A percentile compares a stretch with the other conserved stretches of the same genome.
These are phyloP conservation scores for Pollenia angustigena DNA, from an alignment of 2,888 invertebrate species.

Conservation along the genomic window DNA sequence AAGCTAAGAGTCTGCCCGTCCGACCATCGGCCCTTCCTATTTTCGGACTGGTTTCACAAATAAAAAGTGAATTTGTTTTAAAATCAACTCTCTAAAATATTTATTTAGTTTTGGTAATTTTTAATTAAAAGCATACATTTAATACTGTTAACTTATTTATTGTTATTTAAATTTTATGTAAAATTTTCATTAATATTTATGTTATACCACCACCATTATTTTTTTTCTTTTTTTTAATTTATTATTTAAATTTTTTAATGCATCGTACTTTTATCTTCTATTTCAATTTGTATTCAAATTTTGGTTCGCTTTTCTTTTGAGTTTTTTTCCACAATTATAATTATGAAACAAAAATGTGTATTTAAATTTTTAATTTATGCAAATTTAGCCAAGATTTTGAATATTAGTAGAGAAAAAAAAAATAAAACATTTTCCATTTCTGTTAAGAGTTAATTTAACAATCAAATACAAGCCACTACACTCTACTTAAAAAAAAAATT, in stretches of 20 bases:
- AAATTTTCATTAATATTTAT: too few relatives aligned
- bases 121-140: too few relatives aligned
- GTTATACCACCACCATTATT: conserved; percentile 11
- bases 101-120: too few relatives aligned
- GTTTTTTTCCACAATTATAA: conserved; percentile 17
- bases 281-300: conserved; percentile 26
- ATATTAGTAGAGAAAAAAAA: conserved; percentile 11
- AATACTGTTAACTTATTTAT: too few relatives aligned
- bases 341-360: conserved; percentile 14
- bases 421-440: conserved; percentile 3
- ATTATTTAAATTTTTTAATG: too few relatives aligned
- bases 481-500: conserved; percentile 18
- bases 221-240: background rate
- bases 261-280: conserved; percentile 34
- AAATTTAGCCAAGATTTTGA: conserved; percentile 37
- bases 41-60: too few relatives aligned
- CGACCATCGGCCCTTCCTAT: too few relatives aligned
- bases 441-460: conserved; percentile 16
- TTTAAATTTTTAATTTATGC: conserved; percentile 39
- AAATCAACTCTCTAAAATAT: too few relatives aligned
- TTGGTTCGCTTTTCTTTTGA: conserved; percentile 8
- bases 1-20: background rate
- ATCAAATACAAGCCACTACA: conserved; percentile 26
- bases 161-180: too few relatives aligned
- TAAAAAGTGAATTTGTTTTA: too few relatives aligned